phyloP scores from a whole-genome alignment of 2,888 invertebrate genomes.

The Eupsilia transversa region DNA sequence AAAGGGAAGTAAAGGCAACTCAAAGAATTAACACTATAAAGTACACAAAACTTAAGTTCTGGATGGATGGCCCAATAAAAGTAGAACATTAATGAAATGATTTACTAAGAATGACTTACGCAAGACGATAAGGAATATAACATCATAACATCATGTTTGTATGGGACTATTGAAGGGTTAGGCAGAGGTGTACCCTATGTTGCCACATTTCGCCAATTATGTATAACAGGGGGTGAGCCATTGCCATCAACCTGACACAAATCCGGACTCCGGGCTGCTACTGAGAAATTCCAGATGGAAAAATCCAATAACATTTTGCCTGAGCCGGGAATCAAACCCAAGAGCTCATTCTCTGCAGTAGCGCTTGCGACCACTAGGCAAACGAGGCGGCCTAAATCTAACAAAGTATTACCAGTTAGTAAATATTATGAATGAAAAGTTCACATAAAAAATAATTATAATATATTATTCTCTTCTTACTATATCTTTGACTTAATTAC shows the following conservation, averaged over 20 bases:
- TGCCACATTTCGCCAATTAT: background rate
- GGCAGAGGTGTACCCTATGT: background rate
- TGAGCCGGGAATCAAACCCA: background rate
- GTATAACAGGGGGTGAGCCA: background rate
- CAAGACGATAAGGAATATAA: background rate
- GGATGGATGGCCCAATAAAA: background rate
- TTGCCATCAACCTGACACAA: background rate
- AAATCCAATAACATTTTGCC: background rate
- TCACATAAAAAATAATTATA: too few species aligned
- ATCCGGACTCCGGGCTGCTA: background rate
- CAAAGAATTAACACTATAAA: background rate
- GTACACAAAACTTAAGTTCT: background rate
- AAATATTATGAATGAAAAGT: too few species aligned
- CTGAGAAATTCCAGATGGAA: background rate
- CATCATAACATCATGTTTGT: background rate
- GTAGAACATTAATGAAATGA: background rate
- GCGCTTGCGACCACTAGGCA: too few species aligned
- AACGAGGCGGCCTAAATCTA: too few species aligned
- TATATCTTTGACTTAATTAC: too few species aligned
- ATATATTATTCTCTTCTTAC: too few species aligned
- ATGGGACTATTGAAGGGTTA: too few species aligned
- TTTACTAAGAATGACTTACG: background rate
- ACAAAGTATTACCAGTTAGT: background rate
- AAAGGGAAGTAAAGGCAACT: background rate
- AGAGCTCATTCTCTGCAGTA: background rate